Evolutionary conservation across 1,140 invertebrate genomes (phyloP).

Genomic region (Scaptomyza hsui): DNA sequence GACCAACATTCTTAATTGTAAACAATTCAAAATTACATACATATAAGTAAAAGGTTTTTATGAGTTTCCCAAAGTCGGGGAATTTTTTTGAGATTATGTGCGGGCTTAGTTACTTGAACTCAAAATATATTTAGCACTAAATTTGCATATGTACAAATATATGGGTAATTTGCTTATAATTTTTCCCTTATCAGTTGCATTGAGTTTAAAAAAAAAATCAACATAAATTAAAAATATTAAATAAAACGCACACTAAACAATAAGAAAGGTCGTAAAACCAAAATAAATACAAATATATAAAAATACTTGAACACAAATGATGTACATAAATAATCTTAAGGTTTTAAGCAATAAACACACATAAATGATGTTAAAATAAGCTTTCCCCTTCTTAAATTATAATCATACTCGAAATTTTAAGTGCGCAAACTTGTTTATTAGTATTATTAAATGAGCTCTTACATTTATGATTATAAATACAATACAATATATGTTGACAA

Average conservation of each 20-base stretch:
- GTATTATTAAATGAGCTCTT: background rate
- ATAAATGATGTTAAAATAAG: too few species aligned
- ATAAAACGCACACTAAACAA: background rate
- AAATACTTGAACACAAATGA: too few species aligned
- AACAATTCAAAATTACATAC: too few species aligned
- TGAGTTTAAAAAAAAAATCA: background rate
- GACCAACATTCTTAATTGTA: too few species aligned
- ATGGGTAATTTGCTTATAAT: conserved; percentile 1
- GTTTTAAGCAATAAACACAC: too few species aligned
- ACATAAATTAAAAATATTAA: background rate
- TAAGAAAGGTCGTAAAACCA: too few species aligned
- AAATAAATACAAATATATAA: too few species aligned
- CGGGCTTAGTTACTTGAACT: background rate
- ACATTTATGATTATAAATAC: conserved; percentile 2
- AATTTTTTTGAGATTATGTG: background rate
- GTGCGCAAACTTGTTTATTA: background rate
- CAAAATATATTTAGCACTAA: background rate
- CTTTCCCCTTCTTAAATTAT: background rate
- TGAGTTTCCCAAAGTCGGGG: too few species aligned
- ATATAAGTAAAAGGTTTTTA: too few species aligned
- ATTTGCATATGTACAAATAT: background rate
- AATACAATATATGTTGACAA: background rate
- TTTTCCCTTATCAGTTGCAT: background rate
- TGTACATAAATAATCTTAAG: too few species aligned
- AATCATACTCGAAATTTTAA: background rate